These are phyloP conservation scores for Protobothrops flavoviridis DNA, from an alignment of 2,113 vertebrate genomes.

Conservation along the genomic window DNA sequence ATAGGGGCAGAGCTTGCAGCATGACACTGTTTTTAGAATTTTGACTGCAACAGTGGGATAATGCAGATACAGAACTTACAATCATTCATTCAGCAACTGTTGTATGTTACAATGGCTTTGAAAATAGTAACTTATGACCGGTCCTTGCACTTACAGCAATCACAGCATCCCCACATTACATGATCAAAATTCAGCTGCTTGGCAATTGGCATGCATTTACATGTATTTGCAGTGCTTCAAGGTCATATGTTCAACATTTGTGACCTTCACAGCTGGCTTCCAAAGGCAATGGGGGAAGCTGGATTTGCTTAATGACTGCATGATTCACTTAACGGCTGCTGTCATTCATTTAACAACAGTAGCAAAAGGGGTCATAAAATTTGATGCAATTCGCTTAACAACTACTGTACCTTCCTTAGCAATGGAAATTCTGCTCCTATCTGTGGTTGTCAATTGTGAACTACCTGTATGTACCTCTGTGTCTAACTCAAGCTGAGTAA, in stretches of 20 bases:
- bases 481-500: neutral
- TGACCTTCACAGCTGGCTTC: neutral
- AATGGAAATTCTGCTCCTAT: neutral
- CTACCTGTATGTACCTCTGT: neutral
- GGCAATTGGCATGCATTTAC: neutral
- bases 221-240: neutral
- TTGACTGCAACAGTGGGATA: neutral
- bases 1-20: neutral
- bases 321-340: neutral
- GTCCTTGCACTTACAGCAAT: neutral
- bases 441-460: neutral
- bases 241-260: neutral
- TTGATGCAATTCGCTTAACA: neutral
- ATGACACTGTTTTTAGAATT: neutral
- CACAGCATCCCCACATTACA: neutral
- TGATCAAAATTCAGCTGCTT: neutral
- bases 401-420: neutral
- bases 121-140: neutral
- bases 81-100: neutral
- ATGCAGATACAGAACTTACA: neutral
- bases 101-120: neutral
- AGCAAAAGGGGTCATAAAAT: neutral
- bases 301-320: neutral
- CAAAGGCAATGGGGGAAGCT: neutral
- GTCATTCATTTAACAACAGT: neutral